Conservation (phyloP, 2,888 invertebrate species). For the Drosophila paranaensis region DNA sequence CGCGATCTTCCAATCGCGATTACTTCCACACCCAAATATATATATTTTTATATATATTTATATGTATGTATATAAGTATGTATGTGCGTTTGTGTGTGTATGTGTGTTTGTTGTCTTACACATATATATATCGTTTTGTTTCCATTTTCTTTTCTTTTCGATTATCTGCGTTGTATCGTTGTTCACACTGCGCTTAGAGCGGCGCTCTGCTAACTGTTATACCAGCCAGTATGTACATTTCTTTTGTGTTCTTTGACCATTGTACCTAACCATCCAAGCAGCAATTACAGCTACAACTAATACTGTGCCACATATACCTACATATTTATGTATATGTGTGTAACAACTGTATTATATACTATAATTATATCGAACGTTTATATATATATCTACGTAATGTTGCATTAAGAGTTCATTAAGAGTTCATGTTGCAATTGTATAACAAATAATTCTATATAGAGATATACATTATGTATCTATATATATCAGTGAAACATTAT, state of each 20-base stretch:
- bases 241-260: constrained; percentile 48
- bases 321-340: constrained; percentile 19
- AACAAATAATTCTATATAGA: constrained; percentile 5
- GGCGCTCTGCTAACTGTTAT: constrained; percentile 64
- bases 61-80: not conserved
- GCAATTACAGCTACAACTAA: constrained; percentile 3
- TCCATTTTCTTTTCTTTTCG: not conserved
- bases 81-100: constrained; percentile 10
- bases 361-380: constrained; percentile 19
- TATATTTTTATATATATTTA: constrained; percentile 2
- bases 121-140: not conserved
- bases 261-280: constrained; percentile 30
- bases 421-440: constrained; percentile 20
- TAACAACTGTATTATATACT: constrained; percentile 28
- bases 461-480: constrained; percentile 10
- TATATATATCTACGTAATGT: constrained; percentile 25
- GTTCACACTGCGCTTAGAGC: constrained; percentile 47
- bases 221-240: constrained; percentile 52
- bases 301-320: constrained; percentile 11
- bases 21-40: not conserved
- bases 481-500: constrained; percentile 6
- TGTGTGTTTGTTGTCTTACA: constrained; percentile 21
- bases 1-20: constrained; percentile 3
- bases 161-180: constrained; percentile 38
- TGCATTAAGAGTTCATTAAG: constrained; percentile 28